A percentile compares a stretch with the other conserved stretches of the same genome.
Evolutionary conservation across 1,140 invertebrate genomes (phyloP).

Genomic region (Atopsyche davidsoni): DNA sequence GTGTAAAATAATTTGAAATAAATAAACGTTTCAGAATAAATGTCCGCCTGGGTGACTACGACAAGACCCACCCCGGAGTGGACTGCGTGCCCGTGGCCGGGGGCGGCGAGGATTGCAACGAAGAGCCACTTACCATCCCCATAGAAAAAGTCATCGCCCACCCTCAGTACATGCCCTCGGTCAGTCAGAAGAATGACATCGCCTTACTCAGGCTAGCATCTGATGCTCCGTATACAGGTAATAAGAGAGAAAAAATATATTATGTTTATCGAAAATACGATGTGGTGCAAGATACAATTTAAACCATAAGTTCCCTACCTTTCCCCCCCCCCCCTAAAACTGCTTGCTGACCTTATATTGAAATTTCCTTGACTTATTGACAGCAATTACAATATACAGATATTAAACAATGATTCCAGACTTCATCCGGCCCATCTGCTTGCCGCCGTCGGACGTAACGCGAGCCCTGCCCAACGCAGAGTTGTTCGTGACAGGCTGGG

Average conservation of each 20-base stretch:
- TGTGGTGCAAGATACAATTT: neutral
- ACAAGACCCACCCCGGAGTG: constrained; percentile 37
- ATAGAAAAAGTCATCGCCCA: constrained; percentile 37
- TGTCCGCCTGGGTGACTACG: constrained; percentile 49
- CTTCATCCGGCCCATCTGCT: constrained; percentile 20
- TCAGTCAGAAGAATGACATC: constrained; percentile 43
- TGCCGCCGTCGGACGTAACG: constrained; percentile 9
- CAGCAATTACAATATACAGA: no score
- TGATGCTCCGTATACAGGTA: constrained; percentile 39
- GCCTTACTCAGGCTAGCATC: constrained; percentile 41
- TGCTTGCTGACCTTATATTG: no score
- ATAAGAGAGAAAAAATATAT: constrained; percentile 10
- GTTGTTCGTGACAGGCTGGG: constrained; percentile 62
- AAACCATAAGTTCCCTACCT: neutral
- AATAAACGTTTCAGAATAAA: constrained; percentile 34
- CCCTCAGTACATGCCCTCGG: constrained; percentile 36
- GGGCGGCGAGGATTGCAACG: constrained; percentile 37
- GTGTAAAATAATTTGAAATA: no score
- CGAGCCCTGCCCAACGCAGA: neutral
- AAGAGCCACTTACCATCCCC: constrained; percentile 30
- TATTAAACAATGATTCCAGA: no score
- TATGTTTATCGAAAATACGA: neutral
- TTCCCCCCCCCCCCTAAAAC: no score
- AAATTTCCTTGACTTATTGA: no score
- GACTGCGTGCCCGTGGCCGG: constrained; percentile 38